Conservation (phyloP, 2,797 vertebrate genomes). For the Valencia hispanica region DNA sequence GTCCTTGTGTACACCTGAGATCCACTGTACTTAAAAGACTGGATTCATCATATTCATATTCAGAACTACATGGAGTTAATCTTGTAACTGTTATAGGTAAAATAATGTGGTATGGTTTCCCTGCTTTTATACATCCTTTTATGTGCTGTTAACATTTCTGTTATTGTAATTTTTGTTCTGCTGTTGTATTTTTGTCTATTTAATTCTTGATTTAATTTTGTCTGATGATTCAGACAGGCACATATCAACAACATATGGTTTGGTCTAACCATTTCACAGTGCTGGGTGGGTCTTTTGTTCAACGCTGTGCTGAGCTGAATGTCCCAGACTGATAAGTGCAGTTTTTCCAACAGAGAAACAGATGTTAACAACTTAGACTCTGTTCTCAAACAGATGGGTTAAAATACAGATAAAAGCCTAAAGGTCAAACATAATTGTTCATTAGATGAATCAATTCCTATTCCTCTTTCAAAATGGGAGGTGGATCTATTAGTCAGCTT, state of each 20-base stretch:
- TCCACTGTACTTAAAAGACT: too few relatives aligned
- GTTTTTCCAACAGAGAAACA: not conserved
- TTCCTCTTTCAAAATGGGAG: too few relatives aligned
- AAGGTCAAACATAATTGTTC: not conserved
- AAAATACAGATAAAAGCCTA: not conserved
- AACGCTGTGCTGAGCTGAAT: not conserved
- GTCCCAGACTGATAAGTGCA: constrained; percentile 1
- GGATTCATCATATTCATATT: too few relatives aligned
- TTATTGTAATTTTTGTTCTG: too few relatives aligned
- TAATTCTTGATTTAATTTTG: too few relatives aligned
- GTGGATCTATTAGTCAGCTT: too few relatives aligned
- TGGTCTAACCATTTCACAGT: not conserved
- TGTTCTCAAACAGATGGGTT: not conserved
- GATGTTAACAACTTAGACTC: not conserved
- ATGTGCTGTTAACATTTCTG: too few relatives aligned
- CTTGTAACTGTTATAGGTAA: too few relatives aligned
- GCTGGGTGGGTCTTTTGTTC: not conserved
- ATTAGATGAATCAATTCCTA: not conserved
- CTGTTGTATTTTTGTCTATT: too few relatives aligned
- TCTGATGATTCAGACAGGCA: not conserved
- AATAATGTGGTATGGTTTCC: too few relatives aligned
- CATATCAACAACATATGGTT: not conserved
- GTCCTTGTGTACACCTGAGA: not conserved
- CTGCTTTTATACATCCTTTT: too few relatives aligned
- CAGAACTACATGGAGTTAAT: too few relatives aligned